Base-by-base conservation (phyloP, 2,113 vertebrate species). In the Hippocampus zosterae region DNA sequence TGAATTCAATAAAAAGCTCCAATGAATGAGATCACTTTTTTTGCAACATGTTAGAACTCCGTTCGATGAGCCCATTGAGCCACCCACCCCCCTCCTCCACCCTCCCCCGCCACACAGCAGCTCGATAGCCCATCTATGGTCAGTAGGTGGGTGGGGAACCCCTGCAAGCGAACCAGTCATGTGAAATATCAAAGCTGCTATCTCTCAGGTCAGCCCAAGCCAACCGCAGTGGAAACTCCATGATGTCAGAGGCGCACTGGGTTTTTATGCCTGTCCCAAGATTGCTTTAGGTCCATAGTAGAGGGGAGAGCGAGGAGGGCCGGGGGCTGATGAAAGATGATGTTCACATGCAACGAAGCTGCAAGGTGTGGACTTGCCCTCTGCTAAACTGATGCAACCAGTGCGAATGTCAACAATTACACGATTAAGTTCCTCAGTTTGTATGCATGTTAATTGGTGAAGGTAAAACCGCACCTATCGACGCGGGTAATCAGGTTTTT, bases 191-290 rank as follows among this genome's bases (percentile, higher is more conserved):
- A 88, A 87, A 85, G 84, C 77, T 70, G 84, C 70, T 67, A 83
- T 85, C 77, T 80, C 55, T 73, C 71, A 72, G 68, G 61, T 69
- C 74, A 77, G 72, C 71, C 71, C 15, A 42, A 80, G 73, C 69
- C 27, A 19, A 0, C 81, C 68, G 80, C 86, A 88, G 85, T 89
- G 89, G 89, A 90, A 90, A 90, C 86, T 90, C 84, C 88, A 84
- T 89, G 89, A 90, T 87, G 85, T 87, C 88, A 87, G 71, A 81
- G 79, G 69, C 78, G 84, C 33, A 75, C 66, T 8, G 44, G 70
- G 72, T 15, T 82, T 86, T 71, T 37, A 60, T 72, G 72, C 74
- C 19, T 41, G 69, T 81, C 77, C 77, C 71, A 77, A 82, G 75
- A 85, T 75, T 68, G 72, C 69, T 79, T 83, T 71, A 50, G 69